These are phyloP conservation scores for Mantis religiosa DNA, from an alignment of 2,888 invertebrate genomes.

Conservation along the genomic window DNA sequence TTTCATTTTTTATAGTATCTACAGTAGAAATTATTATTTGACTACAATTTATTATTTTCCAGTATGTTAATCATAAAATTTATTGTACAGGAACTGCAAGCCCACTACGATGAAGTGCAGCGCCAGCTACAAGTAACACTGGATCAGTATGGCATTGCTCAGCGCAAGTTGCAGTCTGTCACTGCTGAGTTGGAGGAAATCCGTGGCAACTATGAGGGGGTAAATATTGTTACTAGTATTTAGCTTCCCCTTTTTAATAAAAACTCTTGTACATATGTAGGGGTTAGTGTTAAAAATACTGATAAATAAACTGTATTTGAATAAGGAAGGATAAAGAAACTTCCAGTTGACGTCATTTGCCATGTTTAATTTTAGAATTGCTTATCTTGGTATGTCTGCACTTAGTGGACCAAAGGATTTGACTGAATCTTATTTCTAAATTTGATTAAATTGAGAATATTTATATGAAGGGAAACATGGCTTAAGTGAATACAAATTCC, in stretches of 20 bases:
- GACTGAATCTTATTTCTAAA: too few relatives aligned
- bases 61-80: neutral
- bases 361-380: too few relatives aligned
- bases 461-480: neutral
- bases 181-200: conserved; percentile 95
- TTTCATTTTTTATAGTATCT: too few relatives aligned
- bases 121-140: conserved; percentile 92
- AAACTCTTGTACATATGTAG: too few relatives aligned
- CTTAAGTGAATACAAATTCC: neutral
- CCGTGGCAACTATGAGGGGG: conserved; percentile 82
- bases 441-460: too few relatives aligned
- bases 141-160: conserved; percentile 87
- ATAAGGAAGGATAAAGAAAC: too few relatives aligned
- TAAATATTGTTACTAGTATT: conserved; percentile 38
- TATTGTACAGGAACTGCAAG: conserved; percentile 72
- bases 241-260: neutral
- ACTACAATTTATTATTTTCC: neutral
- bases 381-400: too few relatives aligned
- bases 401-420: too few relatives aligned
- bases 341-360: too few relatives aligned
- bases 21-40: too few relatives aligned
- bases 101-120: conserved; percentile 94
- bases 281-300: too few relatives aligned
- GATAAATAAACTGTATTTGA: too few relatives aligned
- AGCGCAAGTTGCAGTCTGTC: conserved; percentile 85